Percentiles rank a stretch among this genome's conserved stretches.
Evolutionary conservation across 2,888 invertebrate species (phyloP).

Genomic region (Synergus umbraculus): DNA sequence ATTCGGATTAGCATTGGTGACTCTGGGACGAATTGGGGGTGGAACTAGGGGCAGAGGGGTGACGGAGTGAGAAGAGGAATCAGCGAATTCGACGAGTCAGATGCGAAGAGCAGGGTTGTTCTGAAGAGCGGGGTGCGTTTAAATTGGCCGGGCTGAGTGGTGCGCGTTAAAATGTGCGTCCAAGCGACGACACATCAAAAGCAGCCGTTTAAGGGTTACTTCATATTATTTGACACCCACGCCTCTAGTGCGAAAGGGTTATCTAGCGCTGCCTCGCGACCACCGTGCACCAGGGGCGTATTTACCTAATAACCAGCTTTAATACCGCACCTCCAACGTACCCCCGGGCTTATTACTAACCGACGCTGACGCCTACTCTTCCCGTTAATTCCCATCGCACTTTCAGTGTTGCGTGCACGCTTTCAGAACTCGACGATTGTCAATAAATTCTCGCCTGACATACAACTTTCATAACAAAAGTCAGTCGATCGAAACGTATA

Average conservation of each 20-base stretch:
- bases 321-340: slow-evolving; percentile 49
- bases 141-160: slow-evolving; percentile 65
- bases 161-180: slow-evolving; percentile 68
- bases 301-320: slow-evolving; percentile 62
- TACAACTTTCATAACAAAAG: slow-evolving; percentile 30
- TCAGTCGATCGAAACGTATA: neutral
- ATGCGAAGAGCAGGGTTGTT: slow-evolving; percentile 30
- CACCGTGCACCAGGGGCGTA: slow-evolving; percentile 55
- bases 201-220: slow-evolving; percentile 68
- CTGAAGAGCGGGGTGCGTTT: slow-evolving; percentile 50
- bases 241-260: slow-evolving; percentile 69
- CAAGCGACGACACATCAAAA: slow-evolving; percentile 75
- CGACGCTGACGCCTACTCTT: slow-evolving; percentile 56
- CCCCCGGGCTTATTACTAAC: slow-evolving; percentile 68
- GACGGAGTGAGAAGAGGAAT: slow-evolving; percentile 48
- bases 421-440: slow-evolving; percentile 25
- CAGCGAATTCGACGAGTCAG: slow-evolving; percentile 39
- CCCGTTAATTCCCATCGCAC: slow-evolving; percentile 15
- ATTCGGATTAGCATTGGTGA: slow-evolving; percentile 46
- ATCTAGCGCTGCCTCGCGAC: slow-evolving; percentile 62
- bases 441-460: slow-evolving; percentile 31
- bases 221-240: slow-evolving; percentile 70
- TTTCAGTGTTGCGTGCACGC: slow-evolving; percentile 33
- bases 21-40: neutral
- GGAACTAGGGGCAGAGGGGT: neutral